Percentiles rank a stretch among this genome's conserved stretches.
These are phyloP conservation scores for Teinopalpus imperialis DNA, from an alignment of 2,888 invertebrate genomes.

Conservation along the genomic window DNA sequence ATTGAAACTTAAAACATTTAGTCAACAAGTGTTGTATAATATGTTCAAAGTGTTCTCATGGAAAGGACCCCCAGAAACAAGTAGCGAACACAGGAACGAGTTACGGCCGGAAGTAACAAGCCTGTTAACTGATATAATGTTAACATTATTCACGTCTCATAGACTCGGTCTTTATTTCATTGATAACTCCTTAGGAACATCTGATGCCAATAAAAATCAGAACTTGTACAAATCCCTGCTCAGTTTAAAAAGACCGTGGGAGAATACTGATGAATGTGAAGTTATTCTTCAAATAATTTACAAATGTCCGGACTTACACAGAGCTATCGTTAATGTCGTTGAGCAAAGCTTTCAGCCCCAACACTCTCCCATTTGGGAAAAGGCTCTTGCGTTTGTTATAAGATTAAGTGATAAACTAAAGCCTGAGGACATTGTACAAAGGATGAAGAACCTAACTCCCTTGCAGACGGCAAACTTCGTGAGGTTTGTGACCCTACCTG, in stretches of 20 bases:
- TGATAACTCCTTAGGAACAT: conserved; percentile 84
- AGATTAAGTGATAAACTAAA: conserved; percentile 68
- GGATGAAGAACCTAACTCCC: conserved; percentile 64
- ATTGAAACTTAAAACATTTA: conserved; percentile 87
- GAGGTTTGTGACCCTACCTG: conserved; percentile 73
- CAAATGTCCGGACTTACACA: conserved; percentile 87
- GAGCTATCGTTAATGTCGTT: conserved; percentile 81
- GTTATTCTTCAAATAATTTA: conserved; percentile 83
- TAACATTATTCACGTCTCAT: conserved; percentile 88
- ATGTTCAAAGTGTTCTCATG: conserved; percentile 87
- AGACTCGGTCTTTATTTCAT: conserved; percentile 89
- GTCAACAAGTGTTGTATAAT: conserved; percentile 84
- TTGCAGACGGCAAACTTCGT: conserved; percentile 79
- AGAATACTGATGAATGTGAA: conserved; percentile 83
- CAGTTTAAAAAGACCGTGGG: conserved; percentile 86
- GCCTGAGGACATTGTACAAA: conserved; percentile 72
- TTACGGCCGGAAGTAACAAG: conserved; percentile 71
- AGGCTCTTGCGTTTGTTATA: conserved; percentile 67
- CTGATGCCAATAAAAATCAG: conserved; percentile 82
- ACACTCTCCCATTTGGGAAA: conserved; percentile 78
- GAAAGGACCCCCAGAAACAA: conserved; percentile 84
- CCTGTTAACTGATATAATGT: conserved; percentile 85
- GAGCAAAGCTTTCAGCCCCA: conserved; percentile 84
- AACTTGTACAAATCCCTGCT: conserved; percentile 84
- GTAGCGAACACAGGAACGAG: conserved; percentile 55